These are phyloP conservation scores for Nothocercus julius DNA, from an alignment of 2,113 vertebrate species.

Conservation along the genomic window DNA sequence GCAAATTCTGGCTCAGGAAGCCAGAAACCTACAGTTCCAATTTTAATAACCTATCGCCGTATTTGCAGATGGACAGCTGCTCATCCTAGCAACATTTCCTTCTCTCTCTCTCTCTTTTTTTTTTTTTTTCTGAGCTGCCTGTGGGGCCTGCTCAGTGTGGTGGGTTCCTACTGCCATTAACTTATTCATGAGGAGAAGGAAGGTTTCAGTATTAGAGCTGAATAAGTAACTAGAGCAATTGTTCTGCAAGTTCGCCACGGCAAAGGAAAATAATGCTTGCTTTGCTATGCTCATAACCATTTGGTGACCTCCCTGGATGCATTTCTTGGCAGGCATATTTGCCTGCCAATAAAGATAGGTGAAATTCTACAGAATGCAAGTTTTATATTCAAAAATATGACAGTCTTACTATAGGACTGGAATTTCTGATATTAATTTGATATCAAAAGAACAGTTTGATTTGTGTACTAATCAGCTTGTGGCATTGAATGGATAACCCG, in stretches of 20 bases:
- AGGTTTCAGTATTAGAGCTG: not conserved
- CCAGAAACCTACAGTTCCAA: not conserved
- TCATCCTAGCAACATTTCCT: not conserved
- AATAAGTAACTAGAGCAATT: not conserved
- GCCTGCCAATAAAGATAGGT: not conserved
- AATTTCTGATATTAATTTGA: not conserved
- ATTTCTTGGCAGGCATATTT: not conserved
- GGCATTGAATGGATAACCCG: not conserved
- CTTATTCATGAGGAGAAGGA: not conserved
- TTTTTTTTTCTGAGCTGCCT: not conserved
- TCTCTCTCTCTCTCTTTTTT: not conserved
- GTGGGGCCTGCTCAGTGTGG: not conserved
- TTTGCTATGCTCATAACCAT: not conserved
- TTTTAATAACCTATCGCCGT: not conserved
- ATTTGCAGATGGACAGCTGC: not conserved
- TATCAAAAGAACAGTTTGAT: not conserved
- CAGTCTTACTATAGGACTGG: not conserved
- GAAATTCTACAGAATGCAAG: not conserved
- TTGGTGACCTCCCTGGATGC: not conserved
- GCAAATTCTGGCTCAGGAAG: not conserved
- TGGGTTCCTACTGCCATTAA: not conserved
- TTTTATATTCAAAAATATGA: not conserved
- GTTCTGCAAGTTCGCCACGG: not conserved
- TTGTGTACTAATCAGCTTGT: not conserved
- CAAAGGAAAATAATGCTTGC: not conserved